Base-by-base conservation (phyloP, 2,888 invertebrate genomes). In the Alitta virens region DNA sequence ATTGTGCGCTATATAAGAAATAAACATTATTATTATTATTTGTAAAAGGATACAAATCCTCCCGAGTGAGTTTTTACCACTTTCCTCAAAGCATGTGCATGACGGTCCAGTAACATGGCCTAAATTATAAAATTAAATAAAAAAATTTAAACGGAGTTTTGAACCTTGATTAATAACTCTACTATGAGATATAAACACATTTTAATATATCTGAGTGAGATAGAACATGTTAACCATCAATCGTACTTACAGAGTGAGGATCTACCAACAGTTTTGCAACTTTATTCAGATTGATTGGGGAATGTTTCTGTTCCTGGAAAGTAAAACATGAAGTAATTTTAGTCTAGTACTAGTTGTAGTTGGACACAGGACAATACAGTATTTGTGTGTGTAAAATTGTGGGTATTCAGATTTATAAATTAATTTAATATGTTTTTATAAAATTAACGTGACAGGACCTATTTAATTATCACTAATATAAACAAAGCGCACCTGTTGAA, bases 11-110 rank as follows among this genome's bases (percentile, higher is more conserved):
- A n/a, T n/a, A n/a, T n/a, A n/a, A n/a, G n/a, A n/a, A n/a, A n/a
- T n/a, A n/a, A n/a, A n/a, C n/a, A n/a, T n/a, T n/a, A n/a, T n/a
- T n/a, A n/a, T n/a, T n/a, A n/a, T n/a, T n/a, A n/a, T n/a, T n/a
- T n/a, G n/a, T 12, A 33, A 63, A 76, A 77, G 75, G 76, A 76
- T 79, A 81, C 78, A 76, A 79, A 80, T 69, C 81, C 81, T 56
- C 76, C 72, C 27, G 68, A 65, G 64, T 79, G 80, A 62, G 77
- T 76, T 65, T 75, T 71, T 27, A 73, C 69, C 21, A 81, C 66
- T 68, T 78, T 76, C 63, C 75, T 73, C 58, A 80, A 62, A 9
- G 79, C 76, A 71, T 77, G 75, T 23, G 77, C 60, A 68, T 81
- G 81, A 63, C 81, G 64, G 61, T 81, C 80, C 71, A 75, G 77